phyloP scores from a whole-genome alignment of 2,113 vertebrate species.

The Callipepla californica region DNA sequence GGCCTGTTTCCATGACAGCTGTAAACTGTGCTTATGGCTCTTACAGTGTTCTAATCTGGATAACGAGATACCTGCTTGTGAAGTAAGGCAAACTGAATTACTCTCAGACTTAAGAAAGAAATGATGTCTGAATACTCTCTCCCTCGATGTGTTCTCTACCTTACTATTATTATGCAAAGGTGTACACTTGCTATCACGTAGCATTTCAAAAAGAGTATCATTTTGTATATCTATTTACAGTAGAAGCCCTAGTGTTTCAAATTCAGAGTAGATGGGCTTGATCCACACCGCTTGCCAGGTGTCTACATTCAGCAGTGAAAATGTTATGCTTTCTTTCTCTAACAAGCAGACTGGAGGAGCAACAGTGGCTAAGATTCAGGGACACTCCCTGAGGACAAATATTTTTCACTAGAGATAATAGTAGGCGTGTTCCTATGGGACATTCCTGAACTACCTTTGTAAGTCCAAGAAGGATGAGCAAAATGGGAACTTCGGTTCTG shows the following conservation, averaged over 20 bases:
- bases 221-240: not conserved
- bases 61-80: not conserved
- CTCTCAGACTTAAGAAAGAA: not conserved
- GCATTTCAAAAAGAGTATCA: not conserved
- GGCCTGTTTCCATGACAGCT: not conserved
- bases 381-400: not conserved
- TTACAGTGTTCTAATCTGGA: not conserved
- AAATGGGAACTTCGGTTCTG: not conserved
- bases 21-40: not conserved
- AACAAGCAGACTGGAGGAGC: not conserved
- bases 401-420: not conserved
- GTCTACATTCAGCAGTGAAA: not conserved
- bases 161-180: not conserved
- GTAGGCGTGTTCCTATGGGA: not conserved
- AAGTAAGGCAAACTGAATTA: not conserved
- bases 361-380: not conserved
- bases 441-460: not conserved
- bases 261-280: rapidly evolving
- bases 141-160: not conserved
- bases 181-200: too few relatives aligned
- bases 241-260: not conserved
- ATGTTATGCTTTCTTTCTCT: not conserved
- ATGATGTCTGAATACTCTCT: not conserved
- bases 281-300: not conserved
- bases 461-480: not conserved